phyloP scores from a whole-genome alignment of 2,888 invertebrate species.

The Microplitis manilae region DNA sequence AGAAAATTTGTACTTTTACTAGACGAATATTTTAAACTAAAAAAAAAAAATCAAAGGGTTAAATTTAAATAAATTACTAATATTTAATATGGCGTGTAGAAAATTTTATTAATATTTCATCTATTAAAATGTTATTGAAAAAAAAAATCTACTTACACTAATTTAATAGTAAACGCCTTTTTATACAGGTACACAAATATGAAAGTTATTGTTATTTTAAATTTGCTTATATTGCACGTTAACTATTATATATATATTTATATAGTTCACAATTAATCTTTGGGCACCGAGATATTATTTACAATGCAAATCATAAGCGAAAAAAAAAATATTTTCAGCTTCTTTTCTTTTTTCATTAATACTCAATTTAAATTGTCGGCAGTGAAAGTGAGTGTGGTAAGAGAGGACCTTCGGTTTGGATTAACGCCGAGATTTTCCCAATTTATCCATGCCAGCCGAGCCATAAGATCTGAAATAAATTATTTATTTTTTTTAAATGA shows the following conservation, averaged over 20 bases:
- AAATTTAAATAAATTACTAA: background rate
- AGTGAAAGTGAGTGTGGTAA: constrained; percentile 86
- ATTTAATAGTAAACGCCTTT: constrained; percentile 51
- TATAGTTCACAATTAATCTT: constrained; percentile 10
- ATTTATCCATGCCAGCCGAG: constrained; percentile 97
- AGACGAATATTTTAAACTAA: background rate
- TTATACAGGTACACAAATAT: constrained; percentile 45
- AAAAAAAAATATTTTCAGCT: constrained; percentile 20
- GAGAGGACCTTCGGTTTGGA: constrained; percentile 86
- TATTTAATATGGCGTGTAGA: background rate
- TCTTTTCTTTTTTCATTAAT: background rate
- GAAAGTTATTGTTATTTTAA: constrained; percentile 32
- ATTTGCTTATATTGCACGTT: constrained; percentile 64
- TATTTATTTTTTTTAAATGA: background rate
- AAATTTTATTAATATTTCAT: constrained; percentile 45
- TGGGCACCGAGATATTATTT: constrained; percentile 53
- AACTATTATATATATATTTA: constrained; percentile 48
- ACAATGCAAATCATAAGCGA: constrained; percentile 54
- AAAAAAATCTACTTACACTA: constrained; percentile 59
- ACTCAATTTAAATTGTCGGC: constrained; percentile 75
- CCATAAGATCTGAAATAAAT: constrained; percentile 88
- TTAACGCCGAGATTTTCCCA: constrained; percentile 98
- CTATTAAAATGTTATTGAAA: constrained; percentile 57
- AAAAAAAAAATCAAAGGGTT: background rate
- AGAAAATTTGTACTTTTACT: too few relatives aligned